Conservation (phyloP, 2,888 invertebrate genomes). For the Sipha maydis region DNA sequence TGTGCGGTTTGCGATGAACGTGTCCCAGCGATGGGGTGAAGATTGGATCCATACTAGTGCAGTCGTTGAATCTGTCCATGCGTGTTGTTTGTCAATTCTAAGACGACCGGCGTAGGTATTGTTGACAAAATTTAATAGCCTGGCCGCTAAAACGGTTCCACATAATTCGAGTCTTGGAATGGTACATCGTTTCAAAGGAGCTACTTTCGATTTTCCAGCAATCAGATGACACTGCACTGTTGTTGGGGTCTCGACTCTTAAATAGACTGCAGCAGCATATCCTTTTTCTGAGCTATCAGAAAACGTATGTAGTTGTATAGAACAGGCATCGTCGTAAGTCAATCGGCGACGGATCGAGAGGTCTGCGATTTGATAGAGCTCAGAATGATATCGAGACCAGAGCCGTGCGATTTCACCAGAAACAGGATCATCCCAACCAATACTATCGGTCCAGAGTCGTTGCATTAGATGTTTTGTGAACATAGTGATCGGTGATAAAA, state of each 20-base stretch:
- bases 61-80: constrained; percentile 58
- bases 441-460: too few species aligned
- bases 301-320: neutral
- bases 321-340: neutral
- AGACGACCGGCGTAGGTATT: neutral
- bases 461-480: too few species aligned
- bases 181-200: neutral
- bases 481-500: too few species aligned
- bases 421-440: too few species aligned
- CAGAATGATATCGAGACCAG: neutral
- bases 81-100: neutral
- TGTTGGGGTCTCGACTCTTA: neutral
- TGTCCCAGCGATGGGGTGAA: constrained; percentile 52
- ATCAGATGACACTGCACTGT: constrained; percentile 1
- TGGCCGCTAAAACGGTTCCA: constrained; percentile 32
- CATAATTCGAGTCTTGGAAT: constrained; percentile 48
- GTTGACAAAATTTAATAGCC: neutral
- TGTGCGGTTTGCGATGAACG: constrained; percentile 63
- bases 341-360: neutral
- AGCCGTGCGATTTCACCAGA: neutral
- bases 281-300: constrained; percentile 19
- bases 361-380: neutral
- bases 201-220: constrained; percentile 33
- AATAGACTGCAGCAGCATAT: constrained; percentile 18
- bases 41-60: constrained; percentile 61